Percentiles rank a stretch among this genome's conserved stretches.
Evolutionary conservation across 2,888 invertebrate species (phyloP).

Genomic region (Caenorhabditis sp.): DNA sequence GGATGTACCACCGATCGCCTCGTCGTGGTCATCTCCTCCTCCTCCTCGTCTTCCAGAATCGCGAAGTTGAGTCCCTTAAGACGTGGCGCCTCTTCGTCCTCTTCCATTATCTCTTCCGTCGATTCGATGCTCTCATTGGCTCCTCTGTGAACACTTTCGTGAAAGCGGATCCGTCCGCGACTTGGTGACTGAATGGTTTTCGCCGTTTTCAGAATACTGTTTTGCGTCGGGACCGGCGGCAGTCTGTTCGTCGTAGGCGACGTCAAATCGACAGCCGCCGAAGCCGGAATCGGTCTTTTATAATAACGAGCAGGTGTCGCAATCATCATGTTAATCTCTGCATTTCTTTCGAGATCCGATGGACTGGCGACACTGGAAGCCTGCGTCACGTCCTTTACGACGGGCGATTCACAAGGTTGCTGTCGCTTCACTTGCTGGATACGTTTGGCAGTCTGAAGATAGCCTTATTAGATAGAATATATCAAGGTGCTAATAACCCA

Average conservation of each 20-base stretch:
- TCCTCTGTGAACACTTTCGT: slow-evolving; percentile 18
- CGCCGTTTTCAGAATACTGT: slow-evolving; percentile 40
- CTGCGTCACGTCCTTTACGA: background rate
- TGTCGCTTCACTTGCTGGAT: slow-evolving; percentile 1
- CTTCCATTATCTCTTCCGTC: background rate
- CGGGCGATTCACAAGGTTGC: background rate
- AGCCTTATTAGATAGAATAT: too few species aligned
- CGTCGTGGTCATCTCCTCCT: slow-evolving; percentile 3
- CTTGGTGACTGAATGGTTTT: slow-evolving; percentile 28
- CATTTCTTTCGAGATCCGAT: background rate
- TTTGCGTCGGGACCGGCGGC: slow-evolving; percentile 14
- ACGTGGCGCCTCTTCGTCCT: background rate
- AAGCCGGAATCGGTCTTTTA: slow-evolving; percentile 10
- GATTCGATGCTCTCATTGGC: slow-evolving; percentile 15
- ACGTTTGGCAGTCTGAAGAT: slow-evolving; percentile 29
- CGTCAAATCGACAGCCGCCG: background rate
- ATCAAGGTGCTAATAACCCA: too few species aligned
- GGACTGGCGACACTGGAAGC: background rate
- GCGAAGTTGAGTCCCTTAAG: slow-evolving; percentile 16
- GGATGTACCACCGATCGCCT: background rate
- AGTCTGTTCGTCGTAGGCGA: slow-evolving; percentile 10
- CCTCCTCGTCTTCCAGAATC: slow-evolving; percentile 29
- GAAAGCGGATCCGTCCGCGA: slow-evolving; percentile 30
- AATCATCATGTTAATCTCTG: slow-evolving; percentile 20
- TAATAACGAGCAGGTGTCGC: slow-evolving; percentile 42